Evolutionary conservation across 2,797 vertebrate genomes (phyloP).

Genomic region (Notoglanidium macrostoma): DNA sequence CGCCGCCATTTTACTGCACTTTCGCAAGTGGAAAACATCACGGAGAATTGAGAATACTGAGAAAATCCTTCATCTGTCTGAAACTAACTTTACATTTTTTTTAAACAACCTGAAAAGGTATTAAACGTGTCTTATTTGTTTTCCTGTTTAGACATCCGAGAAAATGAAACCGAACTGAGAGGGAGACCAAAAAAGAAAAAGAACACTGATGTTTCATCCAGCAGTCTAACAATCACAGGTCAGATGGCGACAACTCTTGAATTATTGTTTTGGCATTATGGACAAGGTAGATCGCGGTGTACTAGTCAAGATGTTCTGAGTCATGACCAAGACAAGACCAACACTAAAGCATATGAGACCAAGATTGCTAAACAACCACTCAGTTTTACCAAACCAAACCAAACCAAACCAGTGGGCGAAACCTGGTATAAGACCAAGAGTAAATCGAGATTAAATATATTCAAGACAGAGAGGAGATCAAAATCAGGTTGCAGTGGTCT

Average conservation of each 20-base stretch:
- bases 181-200: not conserved
- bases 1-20: conserved; percentile 9
- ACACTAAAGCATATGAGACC: not conserved
- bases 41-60: not conserved
- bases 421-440: not conserved
- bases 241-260: not conserved
- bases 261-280: not conserved
- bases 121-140: not conserved
- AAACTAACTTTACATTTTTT: not conserved
- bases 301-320: not conserved
- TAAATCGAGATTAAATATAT: not conserved
- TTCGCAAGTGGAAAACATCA: conserved; percentile 3
- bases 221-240: not conserved
- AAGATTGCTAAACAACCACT: not conserved
- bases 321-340: not conserved
- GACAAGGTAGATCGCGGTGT: not conserved
- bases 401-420: not conserved
- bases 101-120: not conserved
- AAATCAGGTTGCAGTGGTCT: not conserved
- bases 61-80: not conserved
- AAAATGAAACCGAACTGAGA: not conserved
- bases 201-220: not conserved
- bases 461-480: not conserved
- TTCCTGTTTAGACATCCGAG: not conserved
- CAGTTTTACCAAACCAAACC: not conserved